Percentiles rank a stretch among this genome's conserved stretches.
These are phyloP conservation scores for Anomalospiza imberbis DNA, from an alignment of 2,797 vertebrate genomes.

Conservation along the genomic window DNA sequence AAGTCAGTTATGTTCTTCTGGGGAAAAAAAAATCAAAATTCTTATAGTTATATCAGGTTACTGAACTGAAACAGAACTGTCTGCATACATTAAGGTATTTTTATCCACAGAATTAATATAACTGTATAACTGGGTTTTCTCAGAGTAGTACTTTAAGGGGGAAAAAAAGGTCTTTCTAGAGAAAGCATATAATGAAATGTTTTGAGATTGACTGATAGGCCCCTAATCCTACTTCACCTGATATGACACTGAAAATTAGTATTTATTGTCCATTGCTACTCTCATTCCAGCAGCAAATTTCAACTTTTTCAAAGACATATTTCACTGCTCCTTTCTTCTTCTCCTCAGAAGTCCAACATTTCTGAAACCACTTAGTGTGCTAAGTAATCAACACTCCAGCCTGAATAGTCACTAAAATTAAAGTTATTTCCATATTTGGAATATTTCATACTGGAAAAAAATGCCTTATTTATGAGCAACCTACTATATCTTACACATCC, in stretches of 20 bases:
- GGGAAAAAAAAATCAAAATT: not conserved
- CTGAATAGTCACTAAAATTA: not conserved
- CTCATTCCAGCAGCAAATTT: not conserved
- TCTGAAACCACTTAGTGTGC: not conserved
- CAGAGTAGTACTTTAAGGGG: not conserved
- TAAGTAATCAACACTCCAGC: not conserved
- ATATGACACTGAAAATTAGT: not conserved
- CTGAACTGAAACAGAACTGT: conserved; percentile 17
- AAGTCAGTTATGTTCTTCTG: not conserved
- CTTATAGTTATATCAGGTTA: not conserved
- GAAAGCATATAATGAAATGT: not conserved
- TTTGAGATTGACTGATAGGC: not conserved
- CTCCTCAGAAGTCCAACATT: not conserved
- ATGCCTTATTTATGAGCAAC: not conserved
- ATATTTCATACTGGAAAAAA: not conserved
- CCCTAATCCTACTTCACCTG: not conserved
- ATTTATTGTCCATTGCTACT: not conserved
- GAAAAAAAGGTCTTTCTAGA: not conserved
- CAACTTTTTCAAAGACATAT: not conserved
- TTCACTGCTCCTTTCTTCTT: not conserved
- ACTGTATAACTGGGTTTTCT: not conserved
- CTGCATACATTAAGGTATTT: not conserved
- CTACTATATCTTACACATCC: not conserved
- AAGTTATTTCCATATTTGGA: not conserved
- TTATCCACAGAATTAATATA: not conserved